Evolutionary conservation across 2,113 vertebrate species (phyloP), one percentile per base, ranked within the genome.

Genomic region (Motacilla tschutschensis): DNA sequence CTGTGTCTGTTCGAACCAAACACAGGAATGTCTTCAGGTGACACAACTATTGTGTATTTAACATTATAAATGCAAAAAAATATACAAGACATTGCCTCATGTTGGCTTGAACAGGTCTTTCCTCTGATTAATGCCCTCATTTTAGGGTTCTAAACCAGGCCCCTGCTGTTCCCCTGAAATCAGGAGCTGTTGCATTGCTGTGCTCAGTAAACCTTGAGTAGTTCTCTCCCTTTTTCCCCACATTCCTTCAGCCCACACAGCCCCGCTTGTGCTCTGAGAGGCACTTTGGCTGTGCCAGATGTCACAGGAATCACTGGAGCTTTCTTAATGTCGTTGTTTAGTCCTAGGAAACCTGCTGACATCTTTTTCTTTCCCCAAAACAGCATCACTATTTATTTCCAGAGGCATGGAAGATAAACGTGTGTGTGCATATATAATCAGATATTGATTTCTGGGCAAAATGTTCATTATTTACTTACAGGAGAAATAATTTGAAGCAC

Each of bases 381-480:
- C 10, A 84, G 3, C 51, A 46, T 57, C 64, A 83, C 54, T 91
- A 0, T 82, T 87, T 89, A 47, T 81, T 87, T 89, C 79, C 66
- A 28, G 78, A 76, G 69, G 60, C 54, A 33, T 9, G 11, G 12
- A 46, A 75, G 79, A 80, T 69, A 41, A 89, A 89, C 60, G 48
- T 53, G 29, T 79, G 31, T 71, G 73, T 55, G 46, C n/a, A 67
- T 44, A 64, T 60, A 77, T 87, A 89, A 90, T 89, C 82, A 83
- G 70, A 43, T 89, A 88, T 58, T 36, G 83, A 92, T 91, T 92
- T 89, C 58, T 47, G 17, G 50, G 74, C n/a, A 69, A 89, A 92
- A 76, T 33, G 26, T 69, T 65, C 14, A 6, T 72, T 33, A 89
- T 87, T 89, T 83, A 58, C 77, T 94, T 87, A 81, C 3, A 13